Evolutionary conservation across 1,140 invertebrate species (phyloP).

Genomic region (Rhopalosiphum maidis): DNA sequence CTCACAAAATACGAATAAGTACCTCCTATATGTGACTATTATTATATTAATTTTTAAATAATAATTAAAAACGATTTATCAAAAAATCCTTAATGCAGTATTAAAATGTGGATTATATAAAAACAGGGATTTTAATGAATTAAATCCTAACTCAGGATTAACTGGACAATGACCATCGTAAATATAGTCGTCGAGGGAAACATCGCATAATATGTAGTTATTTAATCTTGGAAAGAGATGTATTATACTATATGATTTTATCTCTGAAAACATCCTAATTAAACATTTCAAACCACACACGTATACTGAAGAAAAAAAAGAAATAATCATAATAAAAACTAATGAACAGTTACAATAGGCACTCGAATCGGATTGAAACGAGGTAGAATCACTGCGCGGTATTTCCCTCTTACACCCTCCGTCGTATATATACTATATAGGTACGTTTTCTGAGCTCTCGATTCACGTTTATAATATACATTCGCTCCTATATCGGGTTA

Average conservation of each 20-base stretch:
- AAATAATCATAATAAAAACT: constrained; percentile 17
- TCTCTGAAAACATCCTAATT: not conserved
- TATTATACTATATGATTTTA: not conserved
- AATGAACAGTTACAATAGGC: not conserved
- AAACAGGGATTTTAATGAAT: not conserved
- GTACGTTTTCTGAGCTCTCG: not conserved
- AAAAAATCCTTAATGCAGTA: not conserved
- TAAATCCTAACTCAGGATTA: constrained; percentile 13
- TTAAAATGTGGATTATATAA: not conserved
- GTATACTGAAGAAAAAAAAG: not conserved
- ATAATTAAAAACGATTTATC: not conserved
- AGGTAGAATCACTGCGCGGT: not conserved
- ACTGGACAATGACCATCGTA: not conserved
- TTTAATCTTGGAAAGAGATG: not conserved
- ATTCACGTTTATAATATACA: not conserved
- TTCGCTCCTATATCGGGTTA: not conserved
- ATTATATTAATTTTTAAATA: not conserved
- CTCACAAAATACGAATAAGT: not conserved
- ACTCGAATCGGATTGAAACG: not conserved
- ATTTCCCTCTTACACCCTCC: not conserved
- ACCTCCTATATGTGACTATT: not conserved
- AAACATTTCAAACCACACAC: not conserved
- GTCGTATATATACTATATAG: not conserved
- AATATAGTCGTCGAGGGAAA: not conserved
- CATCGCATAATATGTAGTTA: not conserved